These are phyloP conservation scores for Oreochromis aureus DNA, from an alignment of 2,113 vertebrate species.

Conservation along the genomic window DNA sequence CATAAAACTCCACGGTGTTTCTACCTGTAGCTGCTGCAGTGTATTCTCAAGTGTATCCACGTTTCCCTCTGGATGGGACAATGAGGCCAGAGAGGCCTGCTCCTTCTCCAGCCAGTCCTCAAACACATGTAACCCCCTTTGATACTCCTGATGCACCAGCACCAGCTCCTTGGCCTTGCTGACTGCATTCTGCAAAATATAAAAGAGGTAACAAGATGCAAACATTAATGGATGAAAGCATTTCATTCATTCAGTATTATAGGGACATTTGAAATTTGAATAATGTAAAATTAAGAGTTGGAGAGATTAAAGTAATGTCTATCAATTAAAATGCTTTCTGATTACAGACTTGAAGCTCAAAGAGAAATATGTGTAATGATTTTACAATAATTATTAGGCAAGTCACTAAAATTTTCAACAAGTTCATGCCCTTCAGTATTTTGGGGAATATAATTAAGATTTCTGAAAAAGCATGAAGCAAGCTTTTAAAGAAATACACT, in stretches of 20 bases:
- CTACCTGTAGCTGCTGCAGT: slow-evolving; percentile 84
- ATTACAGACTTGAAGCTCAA: background rate
- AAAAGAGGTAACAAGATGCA: background rate
- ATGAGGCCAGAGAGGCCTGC: slow-evolving; percentile 77
- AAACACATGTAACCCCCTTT: slow-evolving; percentile 85
- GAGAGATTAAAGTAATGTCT: background rate
- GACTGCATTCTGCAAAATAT: slow-evolving; percentile 77
- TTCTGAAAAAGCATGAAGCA: background rate
- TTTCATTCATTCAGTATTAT: background rate
- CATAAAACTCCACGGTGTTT: background rate
- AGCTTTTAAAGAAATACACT: background rate
- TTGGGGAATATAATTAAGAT: background rate
- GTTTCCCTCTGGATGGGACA: slow-evolving; percentile 80
- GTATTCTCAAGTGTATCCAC: slow-evolving; percentile 78
- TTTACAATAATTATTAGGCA: background rate
- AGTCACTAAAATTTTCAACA: background rate
- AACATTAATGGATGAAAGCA: background rate
- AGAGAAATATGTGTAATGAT: background rate
- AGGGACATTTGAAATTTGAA: background rate
- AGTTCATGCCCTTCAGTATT: background rate
- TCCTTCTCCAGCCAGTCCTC: slow-evolving; percentile 92
- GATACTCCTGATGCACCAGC: slow-evolving; percentile 88
- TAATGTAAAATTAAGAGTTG: background rate
- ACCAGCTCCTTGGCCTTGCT: slow-evolving; percentile 83
- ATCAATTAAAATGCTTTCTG: background rate